A percentile compares a stretch with the other conserved stretches of the same genome.
These are phyloP conservation scores for Phoenicopterus ruber DNA, from an alignment of 2,113 vertebrate species.

Conservation along the genomic window DNA sequence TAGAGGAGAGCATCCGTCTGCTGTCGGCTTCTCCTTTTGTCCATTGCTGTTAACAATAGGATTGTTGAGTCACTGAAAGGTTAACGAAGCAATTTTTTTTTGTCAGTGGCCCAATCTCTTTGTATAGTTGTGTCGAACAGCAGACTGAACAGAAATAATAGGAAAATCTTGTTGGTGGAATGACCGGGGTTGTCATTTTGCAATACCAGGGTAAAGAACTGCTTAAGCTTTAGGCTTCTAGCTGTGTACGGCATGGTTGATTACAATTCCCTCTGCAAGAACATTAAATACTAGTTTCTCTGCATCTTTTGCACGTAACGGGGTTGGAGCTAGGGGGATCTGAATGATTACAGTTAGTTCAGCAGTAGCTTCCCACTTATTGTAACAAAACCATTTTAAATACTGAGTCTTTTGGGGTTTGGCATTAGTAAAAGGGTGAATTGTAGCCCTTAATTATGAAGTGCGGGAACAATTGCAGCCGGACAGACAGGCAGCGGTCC, in stretches of 20 bases:
- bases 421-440: not conserved
- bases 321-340: not conserved
- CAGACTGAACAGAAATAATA: slow-evolving; percentile 54
- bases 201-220: not conserved
- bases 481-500: slow-evolving; percentile 2
- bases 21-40: not conserved
- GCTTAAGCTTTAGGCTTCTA: not conserved
- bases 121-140: slow-evolving; percentile 5
- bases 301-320: not conserved
- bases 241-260: not conserved
- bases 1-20: not conserved
- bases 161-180: not conserved
- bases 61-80: slow-evolving; percentile 20
- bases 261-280: not conserved
- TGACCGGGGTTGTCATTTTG: not conserved
- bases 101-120: slow-evolving; percentile 41
- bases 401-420: slow-evolving; percentile 23
- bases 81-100: slow-evolving; percentile 3
- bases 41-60: not conserved
- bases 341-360: rapidly evolving
- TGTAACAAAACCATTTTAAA: too few species aligned
- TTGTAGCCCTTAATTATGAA: slow-evolving; percentile 27
- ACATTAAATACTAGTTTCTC: not conserved
- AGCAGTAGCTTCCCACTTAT: not conserved
- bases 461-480: not conserved